Conservation (phyloP, 2,113 vertebrate species). For the Seriola dumerili region DNA sequence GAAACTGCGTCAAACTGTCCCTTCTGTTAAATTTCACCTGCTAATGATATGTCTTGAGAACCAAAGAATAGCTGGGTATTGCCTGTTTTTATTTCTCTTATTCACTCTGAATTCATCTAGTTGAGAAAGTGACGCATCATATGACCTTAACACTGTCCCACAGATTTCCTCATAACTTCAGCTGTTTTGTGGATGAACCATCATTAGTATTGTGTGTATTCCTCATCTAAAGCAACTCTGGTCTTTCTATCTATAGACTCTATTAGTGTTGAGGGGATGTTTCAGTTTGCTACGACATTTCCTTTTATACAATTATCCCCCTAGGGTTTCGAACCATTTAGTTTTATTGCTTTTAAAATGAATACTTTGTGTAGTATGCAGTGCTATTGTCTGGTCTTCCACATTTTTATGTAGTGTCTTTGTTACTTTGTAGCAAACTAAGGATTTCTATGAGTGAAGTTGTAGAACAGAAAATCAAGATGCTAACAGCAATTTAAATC, state of each 20-base stretch:
- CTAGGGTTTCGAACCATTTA: constrained; percentile 1
- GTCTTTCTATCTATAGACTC: constrained; percentile 5
- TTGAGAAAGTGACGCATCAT: constrained; percentile 59
- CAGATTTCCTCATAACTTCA: constrained; percentile 47
- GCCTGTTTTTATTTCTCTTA: constrained; percentile 15
- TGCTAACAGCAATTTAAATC: too few species aligned
- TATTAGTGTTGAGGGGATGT: not conserved
- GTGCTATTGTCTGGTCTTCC: not conserved
- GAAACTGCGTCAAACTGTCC: constrained; percentile 20
- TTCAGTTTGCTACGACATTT: constrained; percentile 11
- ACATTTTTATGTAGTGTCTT: not conserved
- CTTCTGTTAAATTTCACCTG: not conserved
- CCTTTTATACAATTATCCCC: constrained; percentile 7
- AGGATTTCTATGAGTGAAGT: not conserved
- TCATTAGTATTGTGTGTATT: constrained; percentile 19
- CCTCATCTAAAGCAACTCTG: not conserved
- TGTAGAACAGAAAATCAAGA: too few species aligned
- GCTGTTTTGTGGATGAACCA: constrained; percentile 26
- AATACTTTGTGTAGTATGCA: not conserved
- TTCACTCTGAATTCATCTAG: constrained; percentile 40
- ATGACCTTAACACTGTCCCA: constrained; percentile 56
- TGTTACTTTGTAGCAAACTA: constrained; percentile 5
- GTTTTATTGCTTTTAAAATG: constrained; percentile 9
- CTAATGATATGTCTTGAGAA: constrained; percentile 34
- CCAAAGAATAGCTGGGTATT: not conserved